Evolutionary conservation across 2,113 vertebrate genomes (phyloP).

Genomic region (Gavialis gangeticus): DNA sequence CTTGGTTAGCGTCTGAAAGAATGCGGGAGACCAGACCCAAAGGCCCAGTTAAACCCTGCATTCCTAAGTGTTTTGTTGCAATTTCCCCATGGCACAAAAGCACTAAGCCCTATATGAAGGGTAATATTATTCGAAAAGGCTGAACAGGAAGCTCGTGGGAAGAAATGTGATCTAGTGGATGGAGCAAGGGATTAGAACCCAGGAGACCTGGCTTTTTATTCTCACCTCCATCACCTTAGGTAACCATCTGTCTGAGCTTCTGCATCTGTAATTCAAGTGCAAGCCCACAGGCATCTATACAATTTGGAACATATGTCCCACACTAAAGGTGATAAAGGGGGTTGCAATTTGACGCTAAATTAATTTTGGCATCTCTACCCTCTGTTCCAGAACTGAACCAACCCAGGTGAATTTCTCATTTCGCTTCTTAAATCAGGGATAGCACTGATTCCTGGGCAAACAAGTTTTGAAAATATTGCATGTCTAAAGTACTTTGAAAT

Average conservation of each 20-base stretch:
- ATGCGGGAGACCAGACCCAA: too few species aligned
- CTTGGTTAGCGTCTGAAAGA: fast-evolving
- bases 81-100: background rate
- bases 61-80: too few species aligned
- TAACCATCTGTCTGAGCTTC: background rate
- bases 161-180: background rate
- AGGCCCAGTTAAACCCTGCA: too few species aligned
- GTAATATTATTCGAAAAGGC: fast-evolving
- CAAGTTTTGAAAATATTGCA: background rate
- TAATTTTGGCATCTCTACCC: background rate
- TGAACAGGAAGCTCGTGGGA: background rate
- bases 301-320: background rate
- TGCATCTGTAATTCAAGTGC: fast-evolving
- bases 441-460: background rate
- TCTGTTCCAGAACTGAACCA: background rate
- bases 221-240: background rate
- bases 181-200: background rate
- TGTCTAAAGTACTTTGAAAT: background rate
- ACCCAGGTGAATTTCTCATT: background rate
- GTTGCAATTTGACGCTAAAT: background rate
- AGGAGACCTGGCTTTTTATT: background rate
- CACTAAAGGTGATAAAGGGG: background rate
- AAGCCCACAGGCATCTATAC: background rate
- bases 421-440: background rate
- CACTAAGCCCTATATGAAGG: background rate